Percentiles rank a stretch among this genome's conserved stretches.
These are phyloP conservation scores for Drosophila teissieri DNA, from an alignment of 1,140 invertebrate species.

Conservation along the genomic window DNA sequence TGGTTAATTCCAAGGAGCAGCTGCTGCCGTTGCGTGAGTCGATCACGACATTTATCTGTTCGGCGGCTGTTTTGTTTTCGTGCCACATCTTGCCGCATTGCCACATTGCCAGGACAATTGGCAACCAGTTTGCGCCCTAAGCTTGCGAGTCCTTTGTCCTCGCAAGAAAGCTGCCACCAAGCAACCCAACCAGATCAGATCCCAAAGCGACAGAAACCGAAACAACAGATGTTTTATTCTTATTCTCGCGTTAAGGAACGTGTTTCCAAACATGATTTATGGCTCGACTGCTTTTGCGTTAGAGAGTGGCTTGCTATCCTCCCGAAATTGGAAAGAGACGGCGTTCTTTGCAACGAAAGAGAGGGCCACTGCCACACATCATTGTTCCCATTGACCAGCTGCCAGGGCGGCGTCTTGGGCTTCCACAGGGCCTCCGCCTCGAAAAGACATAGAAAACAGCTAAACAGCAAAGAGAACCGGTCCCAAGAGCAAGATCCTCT, in stretches of 20 bases:
- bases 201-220: slow-evolving; percentile 11
- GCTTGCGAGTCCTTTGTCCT: slow-evolving; percentile 74
- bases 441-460: neutral
- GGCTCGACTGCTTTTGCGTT: slow-evolving; percentile 53
- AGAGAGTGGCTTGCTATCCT: slow-evolving; percentile 36
- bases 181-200: slow-evolving; percentile 22
- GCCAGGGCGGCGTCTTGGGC: slow-evolving; percentile 53
- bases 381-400: slow-evolving; percentile 79
- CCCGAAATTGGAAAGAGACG: slow-evolving; percentile 13
- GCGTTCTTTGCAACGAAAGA: neutral
- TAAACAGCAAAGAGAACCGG: slow-evolving; percentile 30
- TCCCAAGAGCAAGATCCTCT: slow-evolving; percentile 15
- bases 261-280: slow-evolving; percentile 81
- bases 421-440: slow-evolving; percentile 17
- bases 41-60: slow-evolving; percentile 64
- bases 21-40: slow-evolving; percentile 41
- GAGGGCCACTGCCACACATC: slow-evolving; percentile 17
- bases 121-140: slow-evolving; percentile 79
- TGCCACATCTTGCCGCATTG: slow-evolving; percentile 36
- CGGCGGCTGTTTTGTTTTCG: slow-evolving; percentile 39
- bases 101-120: slow-evolving; percentile 52
- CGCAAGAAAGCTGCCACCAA: slow-evolving; percentile 64
- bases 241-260: slow-evolving; percentile 54
- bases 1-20: slow-evolving; percentile 36
- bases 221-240: slow-evolving; percentile 71